phyloP scores from a whole-genome alignment of 2,113 vertebrate genomes.

The Burhinus bistriatus region DNA sequence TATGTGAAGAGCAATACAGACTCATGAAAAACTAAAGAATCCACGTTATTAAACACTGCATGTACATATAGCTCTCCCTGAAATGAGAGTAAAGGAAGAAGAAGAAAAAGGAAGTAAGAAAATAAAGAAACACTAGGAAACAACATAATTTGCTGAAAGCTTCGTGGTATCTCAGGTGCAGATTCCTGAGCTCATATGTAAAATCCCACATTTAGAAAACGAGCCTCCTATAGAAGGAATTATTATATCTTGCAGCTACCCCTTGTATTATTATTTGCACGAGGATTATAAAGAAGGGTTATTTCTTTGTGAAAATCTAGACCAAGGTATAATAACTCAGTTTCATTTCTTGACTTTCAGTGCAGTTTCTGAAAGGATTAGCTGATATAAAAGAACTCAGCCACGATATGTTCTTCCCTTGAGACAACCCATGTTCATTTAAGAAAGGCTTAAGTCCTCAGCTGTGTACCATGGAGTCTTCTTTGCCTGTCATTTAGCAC shows the following conservation, averaged over 20 bases:
- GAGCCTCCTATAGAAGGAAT: not conserved
- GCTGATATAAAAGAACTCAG: not conserved
- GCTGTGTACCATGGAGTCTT: not conserved
- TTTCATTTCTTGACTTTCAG: not conserved
- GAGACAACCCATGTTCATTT: not conserved
- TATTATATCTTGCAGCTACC: not conserved
- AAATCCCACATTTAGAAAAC: not conserved
- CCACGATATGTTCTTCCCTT: not conserved
- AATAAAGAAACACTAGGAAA: not conserved
- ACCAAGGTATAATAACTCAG: not conserved
- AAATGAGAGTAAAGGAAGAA: not conserved
- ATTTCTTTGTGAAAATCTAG: not conserved
- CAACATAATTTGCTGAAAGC: not conserved
- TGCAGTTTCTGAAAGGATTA: not conserved
- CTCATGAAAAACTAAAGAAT: not conserved
- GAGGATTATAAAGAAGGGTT: not conserved
- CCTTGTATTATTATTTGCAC: not conserved
- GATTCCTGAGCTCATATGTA: not conserved
- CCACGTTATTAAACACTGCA: not conserved
- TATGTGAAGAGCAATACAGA: not conserved
- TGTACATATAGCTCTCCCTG: not conserved
- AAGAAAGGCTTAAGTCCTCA: not conserved
- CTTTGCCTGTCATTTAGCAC: not conserved
- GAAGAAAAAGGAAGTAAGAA: not conserved
- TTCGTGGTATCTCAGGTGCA: fast-evolving